Conservation (phyloP, 2,888 invertebrate genomes). For the Hydriomena furcata region DNA sequence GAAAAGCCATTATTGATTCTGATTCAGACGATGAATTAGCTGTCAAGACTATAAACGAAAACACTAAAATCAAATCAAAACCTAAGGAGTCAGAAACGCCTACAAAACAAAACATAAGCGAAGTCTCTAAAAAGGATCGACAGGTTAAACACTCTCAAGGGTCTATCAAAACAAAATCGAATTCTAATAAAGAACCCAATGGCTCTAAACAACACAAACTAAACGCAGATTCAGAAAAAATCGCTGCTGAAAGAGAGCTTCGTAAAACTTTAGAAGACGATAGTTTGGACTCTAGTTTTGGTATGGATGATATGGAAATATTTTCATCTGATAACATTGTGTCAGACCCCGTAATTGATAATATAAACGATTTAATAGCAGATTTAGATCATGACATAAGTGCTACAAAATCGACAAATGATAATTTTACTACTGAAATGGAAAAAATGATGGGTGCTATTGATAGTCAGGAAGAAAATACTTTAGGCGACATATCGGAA, state of each 20-base stretch:
- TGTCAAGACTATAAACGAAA: constrained; percentile 3
- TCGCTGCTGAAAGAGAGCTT: constrained; percentile 10
- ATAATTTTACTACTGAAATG: constrained; percentile 57
- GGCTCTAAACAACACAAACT: neutral
- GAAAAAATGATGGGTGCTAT: constrained; percentile 58
- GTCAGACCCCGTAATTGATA: constrained; percentile 61
- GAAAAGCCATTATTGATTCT: constrained; percentile 50
- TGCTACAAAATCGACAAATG: constrained; percentile 45
- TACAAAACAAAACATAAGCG: constrained; percentile 5
- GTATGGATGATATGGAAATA: constrained; percentile 62
- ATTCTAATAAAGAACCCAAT: constrained; percentile 8
- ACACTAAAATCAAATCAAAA: neutral
- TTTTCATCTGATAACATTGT: constrained; percentile 65
- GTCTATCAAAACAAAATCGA: neutral
- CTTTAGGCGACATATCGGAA: constrained; percentile 40
- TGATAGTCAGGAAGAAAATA: constrained; percentile 41
- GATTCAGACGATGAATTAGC: constrained; percentile 53
- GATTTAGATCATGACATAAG: constrained; percentile 63
- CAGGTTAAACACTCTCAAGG: neutral
- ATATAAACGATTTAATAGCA: constrained; percentile 68
- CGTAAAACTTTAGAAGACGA: constrained; percentile 23
- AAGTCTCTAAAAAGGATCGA: neutral
- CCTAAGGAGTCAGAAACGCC: neutral
- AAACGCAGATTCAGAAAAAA: neutral
- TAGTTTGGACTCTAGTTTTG: constrained; percentile 46